A percentile compares a stretch with the other conserved stretches of the same genome.
Conservation (phyloP, 2,113 vertebrate species). For the Morone saxatilis region DNA sequence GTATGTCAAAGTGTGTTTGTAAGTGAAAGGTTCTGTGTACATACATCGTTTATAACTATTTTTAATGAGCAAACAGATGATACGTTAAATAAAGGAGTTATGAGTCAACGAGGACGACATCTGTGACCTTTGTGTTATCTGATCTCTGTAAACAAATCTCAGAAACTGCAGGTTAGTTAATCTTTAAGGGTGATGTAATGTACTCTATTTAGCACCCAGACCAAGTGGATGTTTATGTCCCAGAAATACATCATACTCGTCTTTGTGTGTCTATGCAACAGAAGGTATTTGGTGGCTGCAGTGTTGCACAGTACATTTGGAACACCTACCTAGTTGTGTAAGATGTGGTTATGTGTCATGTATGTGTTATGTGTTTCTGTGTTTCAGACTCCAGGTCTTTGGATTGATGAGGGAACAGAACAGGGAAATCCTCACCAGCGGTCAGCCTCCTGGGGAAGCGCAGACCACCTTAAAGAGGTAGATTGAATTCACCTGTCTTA, state of each 20-base stretch:
- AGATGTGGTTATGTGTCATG: constrained; percentile 22
- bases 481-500: constrained; percentile 29
- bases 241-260: not conserved
- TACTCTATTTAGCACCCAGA: not conserved
- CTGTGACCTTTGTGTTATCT: constrained; percentile 3
- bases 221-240: not conserved
- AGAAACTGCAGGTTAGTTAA: not conserved
- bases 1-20: not conserved
- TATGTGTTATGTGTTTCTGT: constrained; percentile 36
- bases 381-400: constrained; percentile 91
- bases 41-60: not conserved
- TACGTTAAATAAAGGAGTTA: too few species aligned
- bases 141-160: constrained; percentile 18
- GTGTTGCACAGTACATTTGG: not conserved
- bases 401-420: constrained; percentile 91
- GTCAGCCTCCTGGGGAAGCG: constrained; percentile 95
- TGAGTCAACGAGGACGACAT: not conserved
- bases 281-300: not conserved
- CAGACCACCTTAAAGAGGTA: constrained; percentile 98
- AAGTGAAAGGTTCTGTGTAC: not conserved
- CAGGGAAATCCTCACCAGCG: constrained; percentile 92
- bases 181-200: not conserved
- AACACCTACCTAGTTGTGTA: not conserved
- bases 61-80: not conserved
- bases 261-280: not conserved